Evolutionary conservation across 2,888 invertebrate species (phyloP), one percentile per base, ranked within the genome.

Genomic region (Dolomedes plantarius): DNA sequence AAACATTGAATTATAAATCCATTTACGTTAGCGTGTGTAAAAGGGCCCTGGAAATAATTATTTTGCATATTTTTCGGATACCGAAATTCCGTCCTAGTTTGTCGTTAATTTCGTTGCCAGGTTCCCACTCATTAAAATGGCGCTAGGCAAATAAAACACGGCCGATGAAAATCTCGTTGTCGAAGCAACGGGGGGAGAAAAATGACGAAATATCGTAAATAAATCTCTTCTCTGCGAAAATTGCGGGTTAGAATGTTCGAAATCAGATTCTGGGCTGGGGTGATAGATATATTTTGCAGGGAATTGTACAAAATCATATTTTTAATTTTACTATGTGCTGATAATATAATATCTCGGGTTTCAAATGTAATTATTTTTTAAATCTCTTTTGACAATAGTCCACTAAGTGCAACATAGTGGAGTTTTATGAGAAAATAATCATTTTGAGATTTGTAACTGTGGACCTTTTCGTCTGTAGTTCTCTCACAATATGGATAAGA

Each of bases 81-180:
- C 23, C 56, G 11, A 19, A 3, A 56, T 56, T 56, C 23, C 56
- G 56, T n/a, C 56, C 56, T 23, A n/a, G 23, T 56, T 23, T 23
- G 56, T 56, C 56, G 56, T 56, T 56, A 56, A 56, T 56, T 56
- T 23, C 56, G 56, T 56, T 56, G 56, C 56, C 56, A 56, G 56
- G 56, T 56, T 56, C 56, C 19, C 19, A 5, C 56, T 56, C 56
- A 56, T 56, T 56, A 56, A 56, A 56, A 56, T 56, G 56, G 56
- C 7, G 16, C 23, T 5, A 11, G 2, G 56, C 56, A 56, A 56
- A 56, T 56, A 56, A 56, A 23, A 56, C 23, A 23, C n/a, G n/a
- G 11, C 19, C 56, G 56, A 23, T 56, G 56, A 56, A 56, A 56
- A 6, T 16, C 23, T 56, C 5, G 56, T 56, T 56, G 56, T 56